A percentile compares a stretch with the other conserved stretches of the same genome.
These are phyloP conservation scores for Campaea margaritaria DNA, from an alignment of 2,888 invertebrate genomes.

Conservation along the genomic window DNA sequence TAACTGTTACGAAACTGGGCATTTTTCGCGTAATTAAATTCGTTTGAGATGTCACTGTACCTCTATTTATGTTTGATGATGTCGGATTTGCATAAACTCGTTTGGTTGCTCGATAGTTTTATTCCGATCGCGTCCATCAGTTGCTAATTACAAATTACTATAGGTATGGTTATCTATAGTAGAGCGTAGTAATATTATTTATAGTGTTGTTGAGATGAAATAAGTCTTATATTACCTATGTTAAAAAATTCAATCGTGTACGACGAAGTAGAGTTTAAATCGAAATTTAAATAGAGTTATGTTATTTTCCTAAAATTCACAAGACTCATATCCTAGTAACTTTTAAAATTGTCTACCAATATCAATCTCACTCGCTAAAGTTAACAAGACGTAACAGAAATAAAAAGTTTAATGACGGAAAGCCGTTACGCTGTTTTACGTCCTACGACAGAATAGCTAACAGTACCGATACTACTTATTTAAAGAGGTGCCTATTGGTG, in stretches of 20 bases:
- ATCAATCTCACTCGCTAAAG: too few species aligned
- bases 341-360: too few species aligned
- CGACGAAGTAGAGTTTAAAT: too few species aligned
- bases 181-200: too few species aligned
- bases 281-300: too few species aligned
- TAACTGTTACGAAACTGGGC: constrained; percentile 52
- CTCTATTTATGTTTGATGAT: constrained; percentile 1
- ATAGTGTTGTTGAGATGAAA: not conserved
- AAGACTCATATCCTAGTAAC: too few species aligned
- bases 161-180: too few species aligned
- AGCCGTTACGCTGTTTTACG: constrained; percentile 37
- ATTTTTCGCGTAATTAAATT: constrained; percentile 47
- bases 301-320: too few species aligned
- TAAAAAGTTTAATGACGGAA: constrained; percentile 45
- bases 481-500: constrained; percentile 12
- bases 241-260: too few species aligned
- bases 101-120: constrained; percentile 12
- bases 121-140: constrained; percentile 2
- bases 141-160: too few species aligned
- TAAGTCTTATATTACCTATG: too few species aligned
- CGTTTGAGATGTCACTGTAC: constrained; percentile 23
- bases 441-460: too few species aligned
- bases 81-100: constrained; percentile 15
- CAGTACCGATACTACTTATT: not conserved
- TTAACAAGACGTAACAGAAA: constrained; percentile 33